Evolutionary conservation across 2,113 vertebrate species (phyloP), one percentile per base, ranked within the genome.

Genomic region (Manacus vitellinus): DNA sequence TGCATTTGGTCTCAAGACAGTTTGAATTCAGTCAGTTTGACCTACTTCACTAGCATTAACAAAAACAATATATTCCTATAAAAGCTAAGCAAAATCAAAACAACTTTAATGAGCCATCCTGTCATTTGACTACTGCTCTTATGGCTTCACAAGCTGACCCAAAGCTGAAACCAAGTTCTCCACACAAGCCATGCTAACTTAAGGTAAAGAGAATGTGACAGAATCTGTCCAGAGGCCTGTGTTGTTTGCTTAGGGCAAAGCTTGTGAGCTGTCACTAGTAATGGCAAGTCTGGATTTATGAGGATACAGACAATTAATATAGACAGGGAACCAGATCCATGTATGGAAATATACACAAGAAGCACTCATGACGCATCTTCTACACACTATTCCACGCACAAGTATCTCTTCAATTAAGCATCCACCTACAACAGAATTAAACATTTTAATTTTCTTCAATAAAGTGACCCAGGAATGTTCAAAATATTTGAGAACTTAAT

Each of bases 91-190:
- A 67, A 72, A 67, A 47, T 13, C 5, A 6, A 75, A 86, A 24
- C 8, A 63, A 58, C 49, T 58, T 11, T 24, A 72, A 33, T 67
- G 5, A 54, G 13, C 27, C 33, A 44, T 9, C 12, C 28, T 30
- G 16, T 75, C 22, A 6, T 62, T 78, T 0, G 0, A 10, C 30
- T 46, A 3, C 19, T 51, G 23, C 23, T 77, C 21, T 73, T 46
- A 8, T 0, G 20, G 74, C 25, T 51, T 24, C 65, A 47, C 15
- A 74, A 44, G 17, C 3, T 65, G 70, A 49, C 17, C 3, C 25
- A 49, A 39, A 44, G 54, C 35, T 66, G 61, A 47, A 85, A 10
- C n/a, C 51, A 66, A 62, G 33, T 9, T 82, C 41, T 71, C 11
- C 27, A 18, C 10, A 10, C 10, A 25, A 81, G 23, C 28, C 49